Percentiles rank a stretch among this genome's conserved stretches.
Evolutionary conservation across 2,888 invertebrate genomes (phyloP).

Genomic region (Cephus nigrinus): DNA sequence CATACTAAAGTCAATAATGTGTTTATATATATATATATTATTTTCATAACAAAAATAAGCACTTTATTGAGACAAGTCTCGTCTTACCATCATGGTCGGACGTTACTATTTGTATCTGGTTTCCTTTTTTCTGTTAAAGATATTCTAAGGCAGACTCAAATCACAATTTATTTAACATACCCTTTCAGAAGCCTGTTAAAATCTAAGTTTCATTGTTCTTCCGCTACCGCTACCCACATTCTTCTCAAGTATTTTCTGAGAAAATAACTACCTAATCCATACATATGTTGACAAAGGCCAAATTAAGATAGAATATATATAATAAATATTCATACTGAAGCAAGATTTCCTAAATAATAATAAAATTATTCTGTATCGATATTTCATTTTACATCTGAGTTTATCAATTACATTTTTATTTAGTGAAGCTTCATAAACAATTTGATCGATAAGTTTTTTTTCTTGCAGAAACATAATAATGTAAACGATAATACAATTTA

Average conservation of each 20-base stretch:
- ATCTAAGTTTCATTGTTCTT: not conserved
- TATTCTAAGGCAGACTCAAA: not conserved
- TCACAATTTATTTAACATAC: not conserved
- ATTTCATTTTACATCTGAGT: not conserved
- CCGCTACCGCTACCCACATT: not conserved
- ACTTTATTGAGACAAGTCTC: not conserved
- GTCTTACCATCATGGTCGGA: not conserved
- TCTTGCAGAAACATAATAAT: not conserved
- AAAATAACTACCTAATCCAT: not conserved
- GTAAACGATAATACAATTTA: not conserved
- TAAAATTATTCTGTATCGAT: not conserved
- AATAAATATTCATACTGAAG: not conserved
- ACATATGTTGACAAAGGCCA: not conserved
- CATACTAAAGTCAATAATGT: not conserved
- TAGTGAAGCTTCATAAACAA: not conserved
- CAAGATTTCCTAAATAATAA: not conserved
- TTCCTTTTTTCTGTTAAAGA: not conserved
- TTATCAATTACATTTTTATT: not conserved
- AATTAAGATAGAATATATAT: not conserved
- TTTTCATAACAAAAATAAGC: not conserved
- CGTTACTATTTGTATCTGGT: not conserved
- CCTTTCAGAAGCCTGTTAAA: not conserved
- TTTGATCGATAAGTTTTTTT: not conserved
- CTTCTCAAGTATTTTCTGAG: not conserved
- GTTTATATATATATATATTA: not conserved